These are phyloP conservation scores for Cisticola juncidis DNA, from an alignment of 2,113 vertebrate species.

Conservation along the genomic window DNA sequence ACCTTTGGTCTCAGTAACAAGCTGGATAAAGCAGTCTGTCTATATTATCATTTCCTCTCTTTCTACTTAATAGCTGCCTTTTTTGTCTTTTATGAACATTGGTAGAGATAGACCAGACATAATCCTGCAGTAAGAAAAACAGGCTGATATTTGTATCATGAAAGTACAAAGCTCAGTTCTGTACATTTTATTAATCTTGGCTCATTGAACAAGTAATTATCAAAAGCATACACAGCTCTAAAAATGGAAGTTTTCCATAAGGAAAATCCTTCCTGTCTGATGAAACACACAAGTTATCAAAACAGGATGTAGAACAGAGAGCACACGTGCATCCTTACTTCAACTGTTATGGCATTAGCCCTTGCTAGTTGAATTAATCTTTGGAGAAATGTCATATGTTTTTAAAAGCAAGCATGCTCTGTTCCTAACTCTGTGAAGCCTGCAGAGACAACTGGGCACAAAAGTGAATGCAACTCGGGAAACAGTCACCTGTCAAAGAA, in stretches of 20 bases:
- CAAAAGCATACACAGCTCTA: neutral
- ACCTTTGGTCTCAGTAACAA: neutral
- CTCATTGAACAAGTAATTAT: neutral
- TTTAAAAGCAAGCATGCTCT: neutral
- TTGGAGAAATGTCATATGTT: neutral
- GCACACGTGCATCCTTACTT: conserved; percentile 26
- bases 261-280: conserved; percentile 35
- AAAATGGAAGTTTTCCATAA: conserved; percentile 16
- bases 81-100: neutral
- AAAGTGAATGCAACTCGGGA: neutral
- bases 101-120: neutral
- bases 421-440: neutral
- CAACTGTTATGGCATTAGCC: neutral
- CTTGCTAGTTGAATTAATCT: conserved; percentile 12
- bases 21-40: neutral
- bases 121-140: neutral
- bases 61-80: neutral
- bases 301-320: conserved; percentile 37
- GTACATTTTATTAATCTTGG: neutral
- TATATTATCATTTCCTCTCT: neutral
- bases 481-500: neutral
- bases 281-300: neutral
- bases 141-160: neutral
- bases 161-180: neutral
- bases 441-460: neutral